Evolutionary conservation across 2,797 vertebrate genomes (phyloP), one percentile per base, ranked within the genome.

Genomic region (Meda fulgida): DNA sequence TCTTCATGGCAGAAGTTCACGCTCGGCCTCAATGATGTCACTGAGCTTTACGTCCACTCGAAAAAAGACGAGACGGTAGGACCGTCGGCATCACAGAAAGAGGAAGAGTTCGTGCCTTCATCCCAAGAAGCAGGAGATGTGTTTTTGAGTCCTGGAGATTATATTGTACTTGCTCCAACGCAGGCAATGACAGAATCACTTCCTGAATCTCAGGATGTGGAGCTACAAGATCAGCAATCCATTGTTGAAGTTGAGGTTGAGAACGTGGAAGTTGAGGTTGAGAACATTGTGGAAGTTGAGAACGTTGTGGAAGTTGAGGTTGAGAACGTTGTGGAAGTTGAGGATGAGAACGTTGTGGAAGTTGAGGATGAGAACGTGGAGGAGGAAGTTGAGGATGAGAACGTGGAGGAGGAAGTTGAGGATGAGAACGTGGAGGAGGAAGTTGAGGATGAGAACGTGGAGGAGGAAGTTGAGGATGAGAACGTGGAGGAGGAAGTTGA

Each of bases 11-110:
- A 93, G 13, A 92, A 89, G 84, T 93, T 95, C 85, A 92, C 93
- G 8, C 85, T 94, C 51, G 90, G 91, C 51, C 80, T 94, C 6
- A 94, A 87, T 71, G 90, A 92, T 80, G 67, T 92, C 63, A 95
- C 94, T 0, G 91, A 92, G 11, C 92, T 95, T 26, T 95, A 93
- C 8, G 67, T 86, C 21, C 91, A 90, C 13, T 51, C 91, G 0
- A 85, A 80, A 40, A 80, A 81, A 65, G 23, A 77, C 1, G 65
- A 78, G 14, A 51, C 23, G 1, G 4, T 43, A 16, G 23, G 34
- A 40, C 69, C 4, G 5, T 29, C 34, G 36, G 85, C 81, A 60
- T 46, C 86, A 21, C 86, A 92, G 80, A 76, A 89, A 34, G 86
- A 89, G 23, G 66, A 66, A 9, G 70, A 72, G 3, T n/a, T 65